phyloP scores from a whole-genome alignment of 2,797 vertebrate species.

The Octomys mimax region DNA sequence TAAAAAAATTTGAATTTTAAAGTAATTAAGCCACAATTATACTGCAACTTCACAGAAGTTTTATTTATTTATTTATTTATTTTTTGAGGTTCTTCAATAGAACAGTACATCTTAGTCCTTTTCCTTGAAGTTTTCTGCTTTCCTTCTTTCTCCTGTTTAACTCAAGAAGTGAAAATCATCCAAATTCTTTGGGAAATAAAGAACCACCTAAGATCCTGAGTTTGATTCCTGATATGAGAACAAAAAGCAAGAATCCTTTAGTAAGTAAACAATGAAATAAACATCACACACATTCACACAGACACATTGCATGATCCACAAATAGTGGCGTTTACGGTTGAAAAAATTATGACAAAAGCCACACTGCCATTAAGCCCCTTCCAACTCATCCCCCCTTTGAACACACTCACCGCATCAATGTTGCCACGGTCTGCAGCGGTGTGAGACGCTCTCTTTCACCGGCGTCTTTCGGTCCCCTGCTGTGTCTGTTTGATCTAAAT shows the following conservation, averaged over 20 bases:
- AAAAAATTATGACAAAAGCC: not conserved
- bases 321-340: not conserved
- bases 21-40: not conserved
- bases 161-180: not conserved
- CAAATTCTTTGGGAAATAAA: not conserved
- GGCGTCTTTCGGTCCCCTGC: not conserved
- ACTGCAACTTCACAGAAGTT: not conserved
- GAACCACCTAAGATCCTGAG: not conserved
- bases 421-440: not conserved
- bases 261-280: not conserved
- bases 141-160: not conserved
- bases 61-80: not conserved
- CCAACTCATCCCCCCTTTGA: not conserved
- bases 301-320: not conserved
- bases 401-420: not conserved
- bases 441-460: not conserved
- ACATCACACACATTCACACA: not conserved
- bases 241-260: not conserved
- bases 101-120: not conserved
- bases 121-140: constrained; percentile 2
- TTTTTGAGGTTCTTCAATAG: not conserved
- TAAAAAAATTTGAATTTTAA: not conserved
- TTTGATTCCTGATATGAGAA: too few relatives aligned
- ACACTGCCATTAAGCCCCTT: not conserved
- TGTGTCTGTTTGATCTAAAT: not conserved